phyloP scores from a whole-genome alignment of 1,140 invertebrate genomes.

The Pseudomyrmex concolor region DNA sequence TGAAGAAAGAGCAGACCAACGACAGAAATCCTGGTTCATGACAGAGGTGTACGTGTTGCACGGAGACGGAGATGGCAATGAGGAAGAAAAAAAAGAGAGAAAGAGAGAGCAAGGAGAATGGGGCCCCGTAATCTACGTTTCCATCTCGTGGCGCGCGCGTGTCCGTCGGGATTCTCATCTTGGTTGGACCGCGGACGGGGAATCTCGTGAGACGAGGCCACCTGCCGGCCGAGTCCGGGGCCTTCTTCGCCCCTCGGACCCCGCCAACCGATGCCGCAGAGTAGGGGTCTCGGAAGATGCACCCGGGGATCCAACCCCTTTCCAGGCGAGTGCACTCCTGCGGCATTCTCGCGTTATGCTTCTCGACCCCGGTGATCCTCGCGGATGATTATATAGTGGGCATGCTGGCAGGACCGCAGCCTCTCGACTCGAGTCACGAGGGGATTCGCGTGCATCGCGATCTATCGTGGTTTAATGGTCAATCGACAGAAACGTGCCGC shows the following conservation, averaged over 20 bases:
- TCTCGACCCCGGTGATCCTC: conserved; percentile 75
- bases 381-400: conserved; percentile 76
- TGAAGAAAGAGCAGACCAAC: conserved; percentile 42
- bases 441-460: conserved; percentile 33
- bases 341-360: conserved; percentile 78
- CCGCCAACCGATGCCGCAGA: conserved; percentile 14
- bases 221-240: conserved; percentile 77
- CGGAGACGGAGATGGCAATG: conserved; percentile 60
- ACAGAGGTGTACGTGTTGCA: conserved; percentile 15
- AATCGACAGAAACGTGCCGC: conserved; percentile 49
- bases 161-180: conserved; percentile 83
- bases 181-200: conserved; percentile 70
- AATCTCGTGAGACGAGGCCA: conserved; percentile 81
- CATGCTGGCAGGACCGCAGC: conserved; percentile 61
- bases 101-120: conserved; percentile 63
- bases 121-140: conserved; percentile 81
- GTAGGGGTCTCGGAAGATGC: conserved; percentile 58
- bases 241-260: conserved; percentile 48
- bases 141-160: conserved; percentile 84
- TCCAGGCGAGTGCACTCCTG: conserved; percentile 67
- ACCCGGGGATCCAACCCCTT: conserved; percentile 68
- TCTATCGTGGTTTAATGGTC: conserved; percentile 65
- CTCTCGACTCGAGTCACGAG: conserved; percentile 41
- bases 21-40: conserved; percentile 58
- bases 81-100: conserved; percentile 64